Conservation (phyloP, 2,113 vertebrate genomes). For the Cervus canadensis region DNA sequence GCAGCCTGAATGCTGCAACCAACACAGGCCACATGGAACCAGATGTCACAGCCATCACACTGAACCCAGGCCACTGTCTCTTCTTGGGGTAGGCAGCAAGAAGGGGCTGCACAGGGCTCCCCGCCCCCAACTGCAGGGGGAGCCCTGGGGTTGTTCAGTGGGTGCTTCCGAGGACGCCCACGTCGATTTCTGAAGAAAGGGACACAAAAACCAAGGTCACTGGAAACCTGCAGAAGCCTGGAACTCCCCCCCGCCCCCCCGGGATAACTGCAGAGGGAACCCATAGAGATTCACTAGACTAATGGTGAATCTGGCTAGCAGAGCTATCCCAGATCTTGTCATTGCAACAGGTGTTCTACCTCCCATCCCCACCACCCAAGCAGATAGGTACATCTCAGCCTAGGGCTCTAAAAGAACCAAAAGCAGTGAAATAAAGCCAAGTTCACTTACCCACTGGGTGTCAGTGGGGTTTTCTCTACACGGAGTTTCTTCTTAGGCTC, state of each 20-base stretch:
- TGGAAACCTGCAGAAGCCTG: not conserved
- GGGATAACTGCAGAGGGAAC: not conserved
- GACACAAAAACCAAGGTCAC: not conserved
- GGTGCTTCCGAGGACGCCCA: constrained; percentile 86
- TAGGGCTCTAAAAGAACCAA: not conserved
- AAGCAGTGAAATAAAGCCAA: not conserved
- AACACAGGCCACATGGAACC: constrained; percentile 88
- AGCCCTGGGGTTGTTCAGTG: constrained; percentile 51
- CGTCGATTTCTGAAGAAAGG: constrained; percentile 79
- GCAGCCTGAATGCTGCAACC: constrained; percentile 81
- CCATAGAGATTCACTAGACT: not conserved
- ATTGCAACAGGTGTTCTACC: not conserved
- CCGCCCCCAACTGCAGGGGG: constrained; percentile 64
- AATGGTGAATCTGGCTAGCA: not conserved
- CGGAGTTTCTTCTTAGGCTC: constrained; percentile 67
- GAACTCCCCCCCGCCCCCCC: not conserved
- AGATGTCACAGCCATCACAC: constrained; percentile 89
- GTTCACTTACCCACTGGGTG: constrained; percentile 69
- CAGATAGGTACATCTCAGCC: not conserved
- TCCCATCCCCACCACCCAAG: too few species aligned
- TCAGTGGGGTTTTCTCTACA: constrained; percentile 28
- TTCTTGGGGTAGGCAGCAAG: constrained; percentile 85
- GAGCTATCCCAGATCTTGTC: not conserved
- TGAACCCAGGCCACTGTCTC: constrained; percentile 92
- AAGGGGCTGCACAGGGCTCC: constrained; percentile 83